phyloP scores from a whole-genome alignment of 2,797 vertebrate genomes.

The Gastrophryne carolinensis region DNA sequence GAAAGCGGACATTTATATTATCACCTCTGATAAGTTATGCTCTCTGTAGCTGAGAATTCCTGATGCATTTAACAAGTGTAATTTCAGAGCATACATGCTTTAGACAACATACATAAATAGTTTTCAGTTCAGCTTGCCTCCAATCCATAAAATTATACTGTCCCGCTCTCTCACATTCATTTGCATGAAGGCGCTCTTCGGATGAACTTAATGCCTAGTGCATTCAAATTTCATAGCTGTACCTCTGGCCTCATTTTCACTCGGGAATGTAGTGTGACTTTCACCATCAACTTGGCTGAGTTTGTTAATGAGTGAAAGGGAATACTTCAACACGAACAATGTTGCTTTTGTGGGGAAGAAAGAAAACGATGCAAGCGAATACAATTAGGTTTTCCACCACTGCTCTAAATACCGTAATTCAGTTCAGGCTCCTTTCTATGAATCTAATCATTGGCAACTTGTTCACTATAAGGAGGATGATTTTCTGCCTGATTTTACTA shows the following conservation, averaged over 20 bases:
- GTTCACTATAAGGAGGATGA: slow-evolving; percentile 59
- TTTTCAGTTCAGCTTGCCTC: slow-evolving; percentile 49
- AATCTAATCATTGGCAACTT: slow-evolving; percentile 60
- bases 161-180: slow-evolving; percentile 37
- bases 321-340: slow-evolving; percentile 70
- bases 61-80: slow-evolving; percentile 54
- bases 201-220: slow-evolving; percentile 58
- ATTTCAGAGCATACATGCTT: slow-evolving; percentile 55
- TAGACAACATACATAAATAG: slow-evolving; percentile 45
- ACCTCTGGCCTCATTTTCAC: slow-evolving; percentile 58
- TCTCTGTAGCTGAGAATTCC: slow-evolving; percentile 48
- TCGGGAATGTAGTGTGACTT: slow-evolving; percentile 62
- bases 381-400: slow-evolving; percentile 65
- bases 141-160: slow-evolving; percentile 44
- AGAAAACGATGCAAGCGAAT: slow-evolving; percentile 64
- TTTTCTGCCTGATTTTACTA: slow-evolving; percentile 47
- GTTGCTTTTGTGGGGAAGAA: slow-evolving; percentile 68
- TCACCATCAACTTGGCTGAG: slow-evolving; percentile 70
- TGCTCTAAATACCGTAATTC: slow-evolving; percentile 72
- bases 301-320: slow-evolving; percentile 68
- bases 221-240: slow-evolving; percentile 57
- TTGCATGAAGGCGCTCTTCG: slow-evolving; percentile 42
- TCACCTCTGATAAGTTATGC: slow-evolving; percentile 55
- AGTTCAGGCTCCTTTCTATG: slow-evolving; percentile 60
- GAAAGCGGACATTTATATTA: slow-evolving; percentile 58